phyloP scores from a whole-genome alignment of 1,140 invertebrate genomes.

The Danaus plexippus region DNA sequence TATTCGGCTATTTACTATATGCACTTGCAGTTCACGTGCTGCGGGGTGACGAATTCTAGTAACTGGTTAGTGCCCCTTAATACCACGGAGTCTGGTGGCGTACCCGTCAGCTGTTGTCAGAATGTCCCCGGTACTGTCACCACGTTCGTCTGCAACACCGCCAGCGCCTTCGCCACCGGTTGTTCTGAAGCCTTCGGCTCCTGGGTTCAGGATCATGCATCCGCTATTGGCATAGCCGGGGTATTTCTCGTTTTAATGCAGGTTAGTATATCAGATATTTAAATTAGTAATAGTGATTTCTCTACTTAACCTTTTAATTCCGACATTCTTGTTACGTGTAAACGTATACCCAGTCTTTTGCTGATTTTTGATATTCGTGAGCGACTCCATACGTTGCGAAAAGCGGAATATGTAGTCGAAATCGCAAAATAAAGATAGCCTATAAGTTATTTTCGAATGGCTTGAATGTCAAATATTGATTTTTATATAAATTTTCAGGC shows the following conservation, averaged over 20 bases:
- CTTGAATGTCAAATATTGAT: too few species aligned
- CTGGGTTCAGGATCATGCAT: conserved; percentile 78
- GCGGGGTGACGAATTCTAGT: conserved; percentile 73
- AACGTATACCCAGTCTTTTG: too few species aligned
- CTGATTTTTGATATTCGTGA: too few species aligned
- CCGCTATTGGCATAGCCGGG: conserved; percentile 81
- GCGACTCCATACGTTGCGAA: too few species aligned
- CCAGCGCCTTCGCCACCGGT: conserved; percentile 49
- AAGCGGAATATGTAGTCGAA: too few species aligned
- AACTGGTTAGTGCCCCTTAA: conserved; percentile 74
- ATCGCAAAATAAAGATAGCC: too few species aligned
- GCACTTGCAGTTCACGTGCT: conserved; percentile 79
- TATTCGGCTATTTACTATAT: conserved; percentile 2
- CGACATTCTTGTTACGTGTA: too few species aligned
- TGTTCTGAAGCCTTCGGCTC: conserved; percentile 75
- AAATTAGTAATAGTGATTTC: too few species aligned
- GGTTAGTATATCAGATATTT: conserved; percentile 58
- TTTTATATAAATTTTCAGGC: conserved; percentile 32
- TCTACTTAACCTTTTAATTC: too few species aligned
- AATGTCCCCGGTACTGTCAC: conserved; percentile 57
- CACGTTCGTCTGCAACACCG: conserved; percentile 55
- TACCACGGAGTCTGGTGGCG: conserved; percentile 17
- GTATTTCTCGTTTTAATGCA: conserved; percentile 83
- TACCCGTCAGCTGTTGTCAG: conserved; percentile 78
- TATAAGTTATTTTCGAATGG: too few species aligned